A percentile compares a stretch with the other conserved stretches of the same genome.
Evolutionary conservation across 2,797 vertebrate species (phyloP).

Genomic region (Leuciscus waleckii): DNA sequence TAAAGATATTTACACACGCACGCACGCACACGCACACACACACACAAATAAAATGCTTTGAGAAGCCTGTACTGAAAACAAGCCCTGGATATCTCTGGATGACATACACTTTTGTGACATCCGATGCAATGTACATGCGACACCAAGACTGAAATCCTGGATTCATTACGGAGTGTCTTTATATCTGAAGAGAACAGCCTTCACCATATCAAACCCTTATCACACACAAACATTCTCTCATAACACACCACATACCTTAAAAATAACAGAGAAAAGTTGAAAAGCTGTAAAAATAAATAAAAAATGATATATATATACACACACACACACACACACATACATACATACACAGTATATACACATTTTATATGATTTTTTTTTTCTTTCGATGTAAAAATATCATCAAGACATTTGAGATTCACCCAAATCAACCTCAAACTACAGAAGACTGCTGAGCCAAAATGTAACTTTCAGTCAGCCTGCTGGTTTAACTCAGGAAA

Average conservation of each 20-base stretch:
- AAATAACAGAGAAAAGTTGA: neutral
- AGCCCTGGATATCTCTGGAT: neutral
- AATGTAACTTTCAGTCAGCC: neutral
- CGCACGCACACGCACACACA: no score
- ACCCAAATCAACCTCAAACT: neutral
- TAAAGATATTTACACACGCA: no score
- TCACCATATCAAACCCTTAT: neutral
- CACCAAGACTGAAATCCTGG: neutral
- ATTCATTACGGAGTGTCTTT: neutral
- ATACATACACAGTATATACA: no score
- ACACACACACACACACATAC: no score
- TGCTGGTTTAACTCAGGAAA: neutral
- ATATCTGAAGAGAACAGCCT: slow-evolving; percentile 1
- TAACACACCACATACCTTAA: neutral
- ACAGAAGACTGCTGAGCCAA: neutral
- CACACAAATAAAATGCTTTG: no score
- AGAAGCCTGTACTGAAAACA: slow-evolving; percentile 6
- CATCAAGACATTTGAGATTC: neutral
- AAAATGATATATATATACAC: no score
- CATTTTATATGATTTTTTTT: no score
- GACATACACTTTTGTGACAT: slow-evolving; percentile 10
- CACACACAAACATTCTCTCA: neutral
- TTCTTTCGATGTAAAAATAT: neutral
- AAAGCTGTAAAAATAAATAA: neutral
- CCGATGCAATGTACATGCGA: neutral